A percentile compares a stretch with the other conserved stretches of the same genome.
Evolutionary conservation across 35 echinoderm and acorn worm genomes (phyloP).

Genomic region (Patiria miniata): DNA sequence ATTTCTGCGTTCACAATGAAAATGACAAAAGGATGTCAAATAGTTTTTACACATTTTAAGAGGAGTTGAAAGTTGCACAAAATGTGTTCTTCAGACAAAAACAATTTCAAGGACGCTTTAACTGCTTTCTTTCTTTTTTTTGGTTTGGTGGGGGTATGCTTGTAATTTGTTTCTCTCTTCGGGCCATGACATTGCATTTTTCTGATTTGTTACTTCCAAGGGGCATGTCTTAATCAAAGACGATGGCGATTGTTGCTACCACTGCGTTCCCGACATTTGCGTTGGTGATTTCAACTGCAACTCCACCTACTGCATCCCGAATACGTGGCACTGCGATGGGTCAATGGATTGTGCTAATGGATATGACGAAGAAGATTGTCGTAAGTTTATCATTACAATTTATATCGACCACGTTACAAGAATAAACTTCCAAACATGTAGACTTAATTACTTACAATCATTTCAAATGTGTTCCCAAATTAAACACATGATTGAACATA

Average conservation of each 20-base stretch:
- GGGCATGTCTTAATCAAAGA: conserved; percentile 7
- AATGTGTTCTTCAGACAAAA: too few species aligned
- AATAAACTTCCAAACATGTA: background rate
- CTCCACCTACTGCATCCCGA: conserved; percentile 16
- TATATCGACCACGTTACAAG: background rate
- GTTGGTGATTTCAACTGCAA: conserved; percentile 42
- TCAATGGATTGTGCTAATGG: conserved; percentile 11
- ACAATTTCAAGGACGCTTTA: too few species aligned
- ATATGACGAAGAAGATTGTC: conserved; percentile 25
- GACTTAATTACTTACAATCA: background rate
- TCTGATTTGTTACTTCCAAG: background rate
- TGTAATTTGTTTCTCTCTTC: too few species aligned
- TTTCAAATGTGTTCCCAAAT: too few species aligned
- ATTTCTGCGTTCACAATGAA: too few species aligned
- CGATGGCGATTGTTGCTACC: conserved; percentile 20
- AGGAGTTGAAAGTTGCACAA: too few species aligned
- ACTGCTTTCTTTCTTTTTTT: too few species aligned
- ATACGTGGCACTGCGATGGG: conserved; percentile 25
- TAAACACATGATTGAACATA: too few species aligned
- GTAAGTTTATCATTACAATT: conserved; percentile 6
- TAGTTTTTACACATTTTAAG: too few species aligned
- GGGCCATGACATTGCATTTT: too few species aligned
- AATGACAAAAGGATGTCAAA: too few species aligned
- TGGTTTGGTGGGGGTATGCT: too few species aligned
- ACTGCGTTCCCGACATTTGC: conserved; percentile 30